A percentile compares a stretch with the other conserved stretches of the same genome.
These are phyloP conservation scores for Podarcis lilfordi DNA, from an alignment of 2,797 vertebrate genomes.

Conservation along the genomic window DNA sequence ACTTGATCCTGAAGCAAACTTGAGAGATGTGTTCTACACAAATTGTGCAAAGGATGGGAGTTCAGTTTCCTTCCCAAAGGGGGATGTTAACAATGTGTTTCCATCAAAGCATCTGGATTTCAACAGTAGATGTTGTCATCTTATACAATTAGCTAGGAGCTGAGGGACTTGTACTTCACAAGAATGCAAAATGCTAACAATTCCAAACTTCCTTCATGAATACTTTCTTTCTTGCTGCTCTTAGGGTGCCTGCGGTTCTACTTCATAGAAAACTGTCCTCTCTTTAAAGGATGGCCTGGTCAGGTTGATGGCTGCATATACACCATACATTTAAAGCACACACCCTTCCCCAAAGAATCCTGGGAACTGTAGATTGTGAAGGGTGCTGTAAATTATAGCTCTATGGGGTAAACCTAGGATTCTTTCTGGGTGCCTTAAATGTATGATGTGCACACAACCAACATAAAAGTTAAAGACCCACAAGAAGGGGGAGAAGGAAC, in stretches of 20 bases:
- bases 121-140: background rate
- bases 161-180: background rate
- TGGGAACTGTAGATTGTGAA: too few relatives aligned
- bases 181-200: constrained; percentile 22
- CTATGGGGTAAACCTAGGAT: too few relatives aligned
- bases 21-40: constrained; percentile 21
- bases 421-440: too few relatives aligned
- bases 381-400: too few relatives aligned
- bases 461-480: too few relatives aligned
- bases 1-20: constrained; percentile 22
- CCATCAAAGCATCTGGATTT: background rate
- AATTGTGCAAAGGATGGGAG: background rate
- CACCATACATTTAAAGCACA: too few relatives aligned
- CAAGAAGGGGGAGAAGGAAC: too few relatives aligned
- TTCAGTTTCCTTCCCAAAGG: fast-evolving
- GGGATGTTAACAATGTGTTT: background rate
- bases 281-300: background rate
- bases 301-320: too few relatives aligned
- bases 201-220: constrained; percentile 11
- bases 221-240: background rate
- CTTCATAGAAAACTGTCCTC: background rate
- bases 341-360: too few relatives aligned
- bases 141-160: background rate
- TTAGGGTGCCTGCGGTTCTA: background rate
- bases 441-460: too few relatives aligned